phyloP scores from a whole-genome alignment of 2,797 vertebrate genomes.

The Myotis myotis region DNA sequence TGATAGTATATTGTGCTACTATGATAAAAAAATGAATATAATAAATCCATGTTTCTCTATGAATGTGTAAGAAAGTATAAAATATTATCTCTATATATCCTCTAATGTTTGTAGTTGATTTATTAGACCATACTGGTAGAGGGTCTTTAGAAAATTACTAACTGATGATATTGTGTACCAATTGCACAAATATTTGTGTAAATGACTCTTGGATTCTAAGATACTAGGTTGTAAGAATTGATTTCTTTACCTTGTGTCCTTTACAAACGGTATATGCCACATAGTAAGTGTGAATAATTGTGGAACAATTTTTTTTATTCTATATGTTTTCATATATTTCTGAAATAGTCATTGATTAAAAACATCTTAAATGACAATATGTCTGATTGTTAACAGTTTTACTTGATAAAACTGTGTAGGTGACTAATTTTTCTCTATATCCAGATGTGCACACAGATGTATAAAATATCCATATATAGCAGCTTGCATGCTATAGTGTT shows the following conservation, averaged over 20 bases:
- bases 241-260: background rate
- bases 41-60: background rate
- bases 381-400: constrained; percentile 16
- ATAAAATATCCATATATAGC: background rate
- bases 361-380: constrained; percentile 7
- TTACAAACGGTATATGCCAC: background rate
- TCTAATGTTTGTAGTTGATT: background rate
- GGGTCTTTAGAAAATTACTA: background rate
- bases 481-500: background rate
- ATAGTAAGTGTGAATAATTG: background rate
- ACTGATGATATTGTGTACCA: background rate
- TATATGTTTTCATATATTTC: background rate
- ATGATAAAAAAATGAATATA: background rate
- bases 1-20: background rate
- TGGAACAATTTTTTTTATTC: background rate
- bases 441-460: background rate
- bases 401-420: background rate
- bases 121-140: background rate
- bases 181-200: background rate
- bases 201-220: background rate
- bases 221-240: background rate
- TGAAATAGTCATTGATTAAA: constrained; percentile 24
- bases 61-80: background rate
- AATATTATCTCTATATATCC: background rate
- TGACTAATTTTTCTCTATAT: background rate